Conservation (phyloP, 2,113 vertebrate genomes). For the Lepus europaeus region DNA sequence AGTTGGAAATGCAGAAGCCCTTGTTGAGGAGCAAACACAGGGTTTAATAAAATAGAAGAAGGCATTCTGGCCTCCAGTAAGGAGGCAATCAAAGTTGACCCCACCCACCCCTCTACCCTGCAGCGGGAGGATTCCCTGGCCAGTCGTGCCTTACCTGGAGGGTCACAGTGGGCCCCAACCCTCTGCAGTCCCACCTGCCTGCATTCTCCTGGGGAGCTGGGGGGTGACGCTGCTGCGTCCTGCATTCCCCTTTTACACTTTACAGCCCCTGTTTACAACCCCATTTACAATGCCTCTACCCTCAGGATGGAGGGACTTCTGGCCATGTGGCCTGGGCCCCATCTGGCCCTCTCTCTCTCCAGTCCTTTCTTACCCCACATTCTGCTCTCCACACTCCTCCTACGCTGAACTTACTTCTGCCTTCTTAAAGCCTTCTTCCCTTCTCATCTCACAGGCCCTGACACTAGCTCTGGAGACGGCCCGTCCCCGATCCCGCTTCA, state of each 20-base stretch:
- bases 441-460: too few relatives aligned
- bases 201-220: background rate
- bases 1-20: conserved; percentile 79
- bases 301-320: background rate
- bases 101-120: too few relatives aligned
- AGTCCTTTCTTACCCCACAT: background rate
- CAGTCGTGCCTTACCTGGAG: background rate
- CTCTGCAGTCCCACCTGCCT: background rate
- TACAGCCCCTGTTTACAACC: background rate
- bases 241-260: accelerated
- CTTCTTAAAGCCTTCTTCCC: background rate
- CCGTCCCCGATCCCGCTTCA: background rate
- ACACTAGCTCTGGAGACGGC: background rate
- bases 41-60: conserved; percentile 75
- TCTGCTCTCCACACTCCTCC: background rate
- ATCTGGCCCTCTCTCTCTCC: background rate
- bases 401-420: background rate
- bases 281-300: background rate
- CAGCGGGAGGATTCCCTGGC: background rate
- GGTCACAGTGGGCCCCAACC: background rate
- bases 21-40: background rate
- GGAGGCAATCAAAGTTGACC: background rate
- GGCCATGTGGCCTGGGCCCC: background rate
- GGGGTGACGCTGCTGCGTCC: background rate
- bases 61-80: background rate